Evolutionary conservation across 2,888 invertebrate species (phyloP), one percentile per base, ranked within the genome.

Genomic region (Eupeodes latifasciatus): DNA sequence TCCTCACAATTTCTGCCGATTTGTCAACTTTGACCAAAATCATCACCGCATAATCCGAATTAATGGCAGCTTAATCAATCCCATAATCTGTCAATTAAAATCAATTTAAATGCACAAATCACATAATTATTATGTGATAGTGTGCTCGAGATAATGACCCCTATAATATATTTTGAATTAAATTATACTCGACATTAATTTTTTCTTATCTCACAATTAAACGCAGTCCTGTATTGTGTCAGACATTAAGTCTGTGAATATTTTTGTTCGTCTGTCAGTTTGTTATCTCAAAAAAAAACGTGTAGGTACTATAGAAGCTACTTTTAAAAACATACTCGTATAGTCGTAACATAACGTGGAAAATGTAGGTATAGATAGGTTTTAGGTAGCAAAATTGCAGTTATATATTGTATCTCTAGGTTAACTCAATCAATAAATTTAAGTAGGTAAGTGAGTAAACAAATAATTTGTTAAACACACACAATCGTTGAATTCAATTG

Each of bases 1-100:
- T 40, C 40, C 3, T 40, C 6, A 40, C 40, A 7, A 40, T 40
- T 40, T 5, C 9, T 9, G 40, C 40, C 5, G 5, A 40, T 40
- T 40, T 19, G 4, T 55, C 16, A 11, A 47, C 47, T 10, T 4
- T 11, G 5, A 19, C 55, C 7, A 40, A 71, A 36, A 57, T 44
- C 27, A 14, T n/a, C 19, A 57, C n/a, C 57, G 27, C 16, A 69
- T 16, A 51, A 71, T 40, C 10, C 44, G 19, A 27, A 44, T 40
- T 71, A 57, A 57, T 27, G 44, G 27, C 44, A 40, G 57, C 57
- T 44, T 27, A 57, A 71, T 71, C 69, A 51, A 53, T 53, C 10
- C 16, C 14, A 64, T 44, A 71, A 71, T 57, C 57, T 27, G 19
- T 40, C 57, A 71, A 55, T 71, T 71, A 57, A 71, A 71, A 71